Evolutionary conservation across 2,888 invertebrate species (phyloP), one percentile per base, ranked within the genome.

Genomic region (Agapetus fuscipes): DNA sequence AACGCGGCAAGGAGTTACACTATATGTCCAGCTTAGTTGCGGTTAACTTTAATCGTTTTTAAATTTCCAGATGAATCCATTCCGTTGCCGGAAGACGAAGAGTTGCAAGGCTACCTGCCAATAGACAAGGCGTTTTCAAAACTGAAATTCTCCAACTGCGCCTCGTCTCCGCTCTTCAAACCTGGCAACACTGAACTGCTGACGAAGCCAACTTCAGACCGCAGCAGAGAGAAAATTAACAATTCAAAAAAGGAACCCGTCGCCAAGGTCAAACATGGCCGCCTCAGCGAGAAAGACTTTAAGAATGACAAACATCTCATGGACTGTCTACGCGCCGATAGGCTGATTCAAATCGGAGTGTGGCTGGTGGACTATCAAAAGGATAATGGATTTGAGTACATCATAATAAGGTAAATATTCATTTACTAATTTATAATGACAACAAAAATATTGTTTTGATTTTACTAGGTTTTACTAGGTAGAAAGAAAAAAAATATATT

Each of bases 31-130:
- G n/a, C n/a, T n/a, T n/a, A n/a, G n/a, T n/a, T n/a, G n/a, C n/a
- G n/a, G n/a, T n/a, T n/a, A n/a, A n/a, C n/a, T n/a, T n/a, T n/a
- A n/a, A n/a, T n/a, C n/a, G n/a, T n/a, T n/a, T n/a, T 20, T 27
- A 35, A 41, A 9, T 28, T 56, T 58, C 37, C 54, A 82, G 82
- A 76, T 58, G 62, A 63, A 25, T 70, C 72, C 46, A 68, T 75
- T 30, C 84, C 87, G 3, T 63, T 89, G 36, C 79, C 80, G 0
- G 88, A 88, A 61, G 88, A 89, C 59, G 76, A 77, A 52, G 83
- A 84, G 57, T 61, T 89, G 35, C 78, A 83, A 55, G 86, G 87
- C 13, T 89, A 88, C 62, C 61, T 83, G 46, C 87, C 85, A 0
- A 62, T 88, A 27, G 76, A 76, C 51, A 66, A 64, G 32, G 71